A percentile compares a stretch with the other conserved stretches of the same genome.
Conservation (phyloP, 2,888 invertebrate genomes). For the Nipponacmea schrenckii region DNA sequence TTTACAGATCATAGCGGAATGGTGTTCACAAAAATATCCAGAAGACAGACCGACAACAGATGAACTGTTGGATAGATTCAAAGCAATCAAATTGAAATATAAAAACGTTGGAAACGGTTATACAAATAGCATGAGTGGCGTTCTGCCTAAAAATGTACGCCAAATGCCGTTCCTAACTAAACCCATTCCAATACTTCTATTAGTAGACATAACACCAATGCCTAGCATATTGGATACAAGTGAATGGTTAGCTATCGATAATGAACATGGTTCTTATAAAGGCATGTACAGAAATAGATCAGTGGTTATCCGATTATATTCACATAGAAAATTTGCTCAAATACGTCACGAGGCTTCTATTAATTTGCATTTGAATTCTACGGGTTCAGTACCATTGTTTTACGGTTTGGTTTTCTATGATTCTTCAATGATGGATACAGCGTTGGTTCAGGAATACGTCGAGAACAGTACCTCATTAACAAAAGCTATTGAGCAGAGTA, state of each 20-base stretch:
- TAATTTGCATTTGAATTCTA: conserved; percentile 1
- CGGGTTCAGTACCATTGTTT: conserved; percentile 12
- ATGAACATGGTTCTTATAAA: background rate
- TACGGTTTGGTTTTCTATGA: conserved; percentile 13
- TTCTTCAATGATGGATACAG: background rate
- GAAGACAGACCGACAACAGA: background rate
- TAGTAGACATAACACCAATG: background rate
- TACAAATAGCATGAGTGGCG: background rate
- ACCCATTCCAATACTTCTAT: background rate
- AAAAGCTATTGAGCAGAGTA: background rate
- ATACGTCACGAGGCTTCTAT: conserved; percentile 16
- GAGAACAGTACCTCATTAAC: conserved; percentile 8
- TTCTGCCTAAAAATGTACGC: background rate
- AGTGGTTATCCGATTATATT: background rate
- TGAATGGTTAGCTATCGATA: background rate
- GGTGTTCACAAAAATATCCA: background rate
- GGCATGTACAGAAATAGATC: background rate
- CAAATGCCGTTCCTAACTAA: background rate
- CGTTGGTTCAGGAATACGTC: conserved; percentile 17
- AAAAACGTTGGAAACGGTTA: background rate
- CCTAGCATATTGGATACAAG: background rate
- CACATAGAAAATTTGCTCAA: background rate
- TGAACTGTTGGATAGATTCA: background rate
- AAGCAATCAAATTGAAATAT: background rate
- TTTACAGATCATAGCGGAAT: background rate